Base-by-base conservation (phyloP, 2,888 invertebrate genomes). In the Stenolophus ochropezus region DNA sequence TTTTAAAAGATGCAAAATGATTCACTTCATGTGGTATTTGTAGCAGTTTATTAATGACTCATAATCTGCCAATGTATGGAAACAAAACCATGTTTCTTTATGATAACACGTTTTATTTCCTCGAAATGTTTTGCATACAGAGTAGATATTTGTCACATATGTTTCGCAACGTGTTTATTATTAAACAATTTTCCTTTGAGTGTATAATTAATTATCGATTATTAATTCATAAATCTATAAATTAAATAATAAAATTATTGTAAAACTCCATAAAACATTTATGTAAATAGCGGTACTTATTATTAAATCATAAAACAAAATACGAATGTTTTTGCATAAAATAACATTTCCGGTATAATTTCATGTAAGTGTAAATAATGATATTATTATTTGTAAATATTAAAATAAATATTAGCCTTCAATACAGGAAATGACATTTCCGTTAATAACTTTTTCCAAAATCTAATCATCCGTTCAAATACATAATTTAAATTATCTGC, bases 1-100 rank as follows among this genome's bases (percentile, higher is more conserved):
- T 53, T 18, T 53, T 53, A 18, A 6, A 53, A 53, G 18, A 53
- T 53, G 16, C 16, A 18, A 53, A 6, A 56, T 56, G 56, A 56
- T 56, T 56, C 56, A 56, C 18, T 11, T 20, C 56, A 20, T 11
- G 56, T 20, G 21, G 56, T 56, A 56, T 56, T 56, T 56, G 56
- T 56, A 56, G 21, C 56, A 56, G 18, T 21, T 56, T 42, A 56
- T 56, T 20, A 56, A 11, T 56, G 56, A 56, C 6, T 56, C 56
- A 56, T 20, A 21, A 56, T 56, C 21, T 56, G 18, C 20, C 20
- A 0, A 51, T 2, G 14, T 14, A 51, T 21, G 21, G 20, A 56
- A 56, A 56, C 56, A 56, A 56, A 56, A 21, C 21, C 18, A 56
- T 0, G 6, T 21, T 18, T 42, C 33, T 42, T 42, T 42, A 42